Evolutionary conservation across 1,140 invertebrate species (phyloP), one percentile per base, ranked within the genome.

Genomic region (Heliconius nattereri): DNA sequence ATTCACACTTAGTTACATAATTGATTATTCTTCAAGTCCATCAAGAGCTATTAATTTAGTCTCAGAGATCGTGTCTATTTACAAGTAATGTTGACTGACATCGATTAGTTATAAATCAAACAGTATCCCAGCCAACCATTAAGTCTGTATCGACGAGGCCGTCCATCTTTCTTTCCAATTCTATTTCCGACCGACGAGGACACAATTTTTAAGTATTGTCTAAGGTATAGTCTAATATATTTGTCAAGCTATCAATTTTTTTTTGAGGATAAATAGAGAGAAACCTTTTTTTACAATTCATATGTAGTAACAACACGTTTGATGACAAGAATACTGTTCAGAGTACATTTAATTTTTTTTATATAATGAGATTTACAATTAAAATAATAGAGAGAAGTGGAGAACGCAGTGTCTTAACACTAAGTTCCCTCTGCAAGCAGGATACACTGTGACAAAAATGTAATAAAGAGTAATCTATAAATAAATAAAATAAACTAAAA

Each of bases 101-200:
- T 84, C 81, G 82, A 81, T 81, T 81, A 72, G 77, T 81, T 84
- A 85, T 87, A 86, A 84, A 83, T 87, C 83, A 87, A 87, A 87
- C 80, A 82, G 79, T 78, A 78, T 80, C 79, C 82, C 78, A 81
- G 37, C 83, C 80, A 54, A 81, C 76, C 81, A 85, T 86, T 85
- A 84, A 84, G 79, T 85, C 75, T 78, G 76, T 87, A 84, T 86
- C 79, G 80, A 78, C 82, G 75, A 81, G 79, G 81, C 81, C 84
- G 81, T 87, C 84, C 83, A 84, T 89, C 85, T 87, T 86, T 85
- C 83, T 88, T 87, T 85, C 83, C 81, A 84, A 75, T 86, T 85
- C 82, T 84, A 89, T 85, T 88, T 85, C 84, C 81, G 81, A 85
- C 71, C 66, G 80, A 66, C 71, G 71, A 82, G 73, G 81, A 87